Evolutionary conservation across 1,140 invertebrate genomes (phyloP).

Genomic region (Calephelis nemesis): DNA sequence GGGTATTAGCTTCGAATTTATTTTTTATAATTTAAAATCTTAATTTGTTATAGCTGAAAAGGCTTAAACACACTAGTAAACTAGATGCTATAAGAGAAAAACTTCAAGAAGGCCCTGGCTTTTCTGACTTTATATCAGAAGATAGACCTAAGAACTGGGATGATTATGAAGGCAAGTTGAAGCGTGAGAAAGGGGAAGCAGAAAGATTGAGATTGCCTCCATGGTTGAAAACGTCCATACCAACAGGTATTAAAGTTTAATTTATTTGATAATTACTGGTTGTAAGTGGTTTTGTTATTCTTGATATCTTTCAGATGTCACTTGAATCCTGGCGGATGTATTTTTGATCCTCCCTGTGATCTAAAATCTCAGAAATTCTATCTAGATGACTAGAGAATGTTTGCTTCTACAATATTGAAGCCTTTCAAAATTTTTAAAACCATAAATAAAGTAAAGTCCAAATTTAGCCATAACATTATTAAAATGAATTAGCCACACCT

Average conservation of each 20-base stretch:
- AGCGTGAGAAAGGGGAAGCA: conserved; percentile 89
- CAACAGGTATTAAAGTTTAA: conserved; percentile 83
- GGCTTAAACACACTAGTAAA: conserved; percentile 62
- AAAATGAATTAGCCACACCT: no score
- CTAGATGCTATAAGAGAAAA: conserved; percentile 80
- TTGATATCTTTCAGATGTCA: no score
- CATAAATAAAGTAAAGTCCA: no score
- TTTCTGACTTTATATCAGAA: conserved; percentile 83
- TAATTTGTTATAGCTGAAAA: conserved; percentile 40
- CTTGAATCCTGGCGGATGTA: no score
- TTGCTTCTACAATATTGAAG: no score
- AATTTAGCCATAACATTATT: no score
- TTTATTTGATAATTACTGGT: neutral
- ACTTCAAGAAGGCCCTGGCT: conserved; percentile 81
- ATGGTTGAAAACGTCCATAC: conserved; percentile 98
- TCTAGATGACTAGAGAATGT: no score
- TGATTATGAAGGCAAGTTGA: conserved; percentile 90
- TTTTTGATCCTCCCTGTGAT: no score
- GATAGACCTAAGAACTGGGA: conserved; percentile 81
- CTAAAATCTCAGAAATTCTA: no score
- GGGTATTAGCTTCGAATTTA: neutral
- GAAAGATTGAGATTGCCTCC: conserved; percentile 93
- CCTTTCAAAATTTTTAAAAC: no score
- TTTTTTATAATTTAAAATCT: neutral
- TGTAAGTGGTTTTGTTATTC: no score